Conservation (phyloP, 2,888 invertebrate species). For the Diaperis boleti region DNA sequence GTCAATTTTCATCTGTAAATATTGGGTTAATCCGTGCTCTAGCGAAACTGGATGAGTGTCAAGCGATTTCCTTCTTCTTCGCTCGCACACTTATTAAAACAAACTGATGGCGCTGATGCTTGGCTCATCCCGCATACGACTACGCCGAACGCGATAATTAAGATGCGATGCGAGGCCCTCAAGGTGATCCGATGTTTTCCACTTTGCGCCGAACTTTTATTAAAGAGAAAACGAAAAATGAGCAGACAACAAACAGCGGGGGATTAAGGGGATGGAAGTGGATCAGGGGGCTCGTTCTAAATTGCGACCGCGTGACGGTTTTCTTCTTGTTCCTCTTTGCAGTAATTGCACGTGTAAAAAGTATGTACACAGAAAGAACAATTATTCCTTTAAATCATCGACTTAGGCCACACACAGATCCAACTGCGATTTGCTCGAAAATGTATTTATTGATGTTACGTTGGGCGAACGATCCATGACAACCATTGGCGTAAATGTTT, state of each 20-base stretch:
- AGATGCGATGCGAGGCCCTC: constrained; percentile 44
- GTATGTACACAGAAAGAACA: too few relatives aligned
- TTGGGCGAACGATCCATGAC: too few relatives aligned
- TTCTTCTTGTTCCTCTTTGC: too few relatives aligned
- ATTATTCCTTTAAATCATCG: too few relatives aligned
- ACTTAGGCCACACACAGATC: too few relatives aligned
- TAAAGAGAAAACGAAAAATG: background rate
- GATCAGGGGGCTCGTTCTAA: too few relatives aligned
- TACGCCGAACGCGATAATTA: constrained; percentile 59
- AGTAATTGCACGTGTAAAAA: too few relatives aligned
- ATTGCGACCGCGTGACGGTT: too few relatives aligned
- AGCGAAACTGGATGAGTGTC: constrained; percentile 53
- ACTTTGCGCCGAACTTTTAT: background rate
- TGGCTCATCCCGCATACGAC: constrained; percentile 62
- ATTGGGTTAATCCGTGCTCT: constrained; percentile 65
- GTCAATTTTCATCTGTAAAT: constrained; percentile 68
- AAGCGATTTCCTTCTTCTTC: constrained; percentile 61
- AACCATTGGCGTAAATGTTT: too few relatives aligned
- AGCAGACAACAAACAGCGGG: background rate
- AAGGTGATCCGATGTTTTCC: constrained; percentile 6
- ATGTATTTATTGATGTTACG: too few relatives aligned
- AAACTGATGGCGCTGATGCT: constrained; percentile 62
- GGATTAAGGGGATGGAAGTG: too few relatives aligned
- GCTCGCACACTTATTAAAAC: constrained; percentile 64
- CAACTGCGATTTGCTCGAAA: too few relatives aligned